phyloP scores from a whole-genome alignment of 2,113 vertebrate genomes.

The Donacobius atricapilla region DNA sequence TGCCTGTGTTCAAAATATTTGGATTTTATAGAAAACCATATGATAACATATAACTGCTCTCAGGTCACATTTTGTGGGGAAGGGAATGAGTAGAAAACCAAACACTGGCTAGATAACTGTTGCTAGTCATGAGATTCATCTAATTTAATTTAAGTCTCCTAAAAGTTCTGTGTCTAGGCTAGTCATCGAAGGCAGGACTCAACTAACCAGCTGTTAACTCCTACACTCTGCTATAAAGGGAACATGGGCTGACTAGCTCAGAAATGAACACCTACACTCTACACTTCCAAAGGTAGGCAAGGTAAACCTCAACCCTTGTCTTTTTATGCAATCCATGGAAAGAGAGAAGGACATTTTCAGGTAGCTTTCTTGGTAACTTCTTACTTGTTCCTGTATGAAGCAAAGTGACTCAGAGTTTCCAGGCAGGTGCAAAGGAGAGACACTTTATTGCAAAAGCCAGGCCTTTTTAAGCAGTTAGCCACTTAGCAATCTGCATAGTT shows the following conservation, averaged over 20 bases:
- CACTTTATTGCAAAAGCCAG: not conserved
- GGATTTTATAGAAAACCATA: not conserved
- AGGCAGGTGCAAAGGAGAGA: not conserved
- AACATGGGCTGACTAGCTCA: not conserved
- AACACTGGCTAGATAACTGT: not conserved
- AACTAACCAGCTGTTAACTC: slow-evolving; percentile 49
- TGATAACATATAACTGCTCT: not conserved
- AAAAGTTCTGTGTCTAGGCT: not conserved
- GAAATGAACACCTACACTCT: slow-evolving; percentile 14
- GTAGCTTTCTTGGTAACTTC: not conserved
- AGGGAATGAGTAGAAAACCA: not conserved
- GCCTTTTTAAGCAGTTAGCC: not conserved
- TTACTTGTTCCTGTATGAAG: not conserved
- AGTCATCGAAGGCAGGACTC: slow-evolving; percentile 6
- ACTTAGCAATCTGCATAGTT: no score
- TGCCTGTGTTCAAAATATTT: not conserved
- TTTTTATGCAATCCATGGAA: not conserved
- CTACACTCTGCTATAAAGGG: slow-evolving; percentile 13
- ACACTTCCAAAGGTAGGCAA: not conserved
- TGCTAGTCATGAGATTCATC: not conserved
- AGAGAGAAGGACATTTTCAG: not conserved
- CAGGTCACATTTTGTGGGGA: not conserved
- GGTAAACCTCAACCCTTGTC: not conserved
- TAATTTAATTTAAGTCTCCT: not conserved
- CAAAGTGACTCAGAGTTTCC: not conserved